phyloP scores from a whole-genome alignment of 2,888 invertebrate genomes.

The Electrophaes corylata region DNA sequence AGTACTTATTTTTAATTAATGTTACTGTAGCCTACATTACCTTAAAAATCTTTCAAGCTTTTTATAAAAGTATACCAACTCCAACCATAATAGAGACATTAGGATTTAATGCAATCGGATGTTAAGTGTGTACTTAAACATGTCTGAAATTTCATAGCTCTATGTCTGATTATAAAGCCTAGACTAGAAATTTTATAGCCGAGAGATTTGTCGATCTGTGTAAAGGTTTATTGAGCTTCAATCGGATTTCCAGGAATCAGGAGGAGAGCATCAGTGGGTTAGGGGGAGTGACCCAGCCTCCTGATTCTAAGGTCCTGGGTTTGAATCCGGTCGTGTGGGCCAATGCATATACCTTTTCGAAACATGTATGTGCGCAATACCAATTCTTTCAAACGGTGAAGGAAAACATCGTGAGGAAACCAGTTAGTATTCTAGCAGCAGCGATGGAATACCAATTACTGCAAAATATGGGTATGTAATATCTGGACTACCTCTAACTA shows the following conservation, averaged over 20 bases:
- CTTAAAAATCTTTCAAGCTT: background rate
- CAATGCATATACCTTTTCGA: too few relatives aligned
- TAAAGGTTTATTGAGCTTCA: constrained; percentile 57
- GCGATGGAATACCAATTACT: too few relatives aligned
- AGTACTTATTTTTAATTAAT: constrained; percentile 4
- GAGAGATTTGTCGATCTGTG: constrained; percentile 51
- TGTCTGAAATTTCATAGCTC: constrained; percentile 49
- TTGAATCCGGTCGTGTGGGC: too few relatives aligned
- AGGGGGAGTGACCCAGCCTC: too few relatives aligned
- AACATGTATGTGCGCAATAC: too few relatives aligned
- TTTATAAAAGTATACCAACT: background rate
- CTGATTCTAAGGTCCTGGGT: too few relatives aligned
- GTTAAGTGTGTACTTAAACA: constrained; percentile 13
- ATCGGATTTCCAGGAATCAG: constrained; percentile 53
- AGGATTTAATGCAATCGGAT: background rate
- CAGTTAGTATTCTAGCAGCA: too few relatives aligned
- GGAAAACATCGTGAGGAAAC: too few relatives aligned
- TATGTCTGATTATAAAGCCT: constrained; percentile 58
- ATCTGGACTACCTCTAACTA: too few relatives aligned
- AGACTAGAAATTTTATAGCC: constrained; percentile 67
- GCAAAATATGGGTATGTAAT: too few relatives aligned
- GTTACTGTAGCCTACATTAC: constrained; percentile 2
- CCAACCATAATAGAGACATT: constrained; percentile 5
- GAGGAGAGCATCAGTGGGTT: too few relatives aligned
- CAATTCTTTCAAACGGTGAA: too few relatives aligned